These are phyloP conservation scores for Clepsis dumicolana DNA, from an alignment of 2,888 invertebrate genomes.

Conservation along the genomic window DNA sequence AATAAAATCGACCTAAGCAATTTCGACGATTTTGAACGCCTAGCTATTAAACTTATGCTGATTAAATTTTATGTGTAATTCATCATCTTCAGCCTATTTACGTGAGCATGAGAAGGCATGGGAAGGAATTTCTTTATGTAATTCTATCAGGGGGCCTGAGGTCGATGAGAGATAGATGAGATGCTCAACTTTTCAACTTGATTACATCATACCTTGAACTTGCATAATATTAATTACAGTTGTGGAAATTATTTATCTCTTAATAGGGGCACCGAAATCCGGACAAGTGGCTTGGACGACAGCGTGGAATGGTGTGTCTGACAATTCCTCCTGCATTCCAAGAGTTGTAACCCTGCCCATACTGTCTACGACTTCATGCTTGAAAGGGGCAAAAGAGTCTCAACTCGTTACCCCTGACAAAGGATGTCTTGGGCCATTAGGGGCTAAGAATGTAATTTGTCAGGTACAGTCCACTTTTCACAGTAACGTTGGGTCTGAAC, in stretches of 20 bases:
- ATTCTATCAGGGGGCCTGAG: neutral
- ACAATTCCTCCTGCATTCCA: constrained; percentile 80
- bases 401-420: constrained; percentile 76
- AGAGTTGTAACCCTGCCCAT: constrained; percentile 83
- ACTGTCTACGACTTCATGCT: constrained; percentile 74
- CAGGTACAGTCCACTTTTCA: constrained; percentile 63
- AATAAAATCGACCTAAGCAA: neutral
- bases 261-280: constrained; percentile 45
- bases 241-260: too few relatives aligned
- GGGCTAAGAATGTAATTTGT: constrained; percentile 78
- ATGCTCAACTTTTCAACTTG: too few relatives aligned
- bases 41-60: neutral
- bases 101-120: too few relatives aligned
- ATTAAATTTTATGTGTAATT: neutral
- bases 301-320: constrained; percentile 70
- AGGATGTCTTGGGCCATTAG: constrained; percentile 84
- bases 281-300: constrained; percentile 64
- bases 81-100: too few relatives aligned
- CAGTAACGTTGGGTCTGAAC: neutral
- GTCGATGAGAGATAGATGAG: too few relatives aligned
- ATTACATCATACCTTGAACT: too few relatives aligned
- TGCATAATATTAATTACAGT: too few relatives aligned
- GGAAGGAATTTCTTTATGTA: neutral
- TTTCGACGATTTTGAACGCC: neutral
- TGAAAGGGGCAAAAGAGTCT: constrained; percentile 61